Conservation (phyloP, 2,113 vertebrate species). For the Oceanodroma tethys region DNA sequence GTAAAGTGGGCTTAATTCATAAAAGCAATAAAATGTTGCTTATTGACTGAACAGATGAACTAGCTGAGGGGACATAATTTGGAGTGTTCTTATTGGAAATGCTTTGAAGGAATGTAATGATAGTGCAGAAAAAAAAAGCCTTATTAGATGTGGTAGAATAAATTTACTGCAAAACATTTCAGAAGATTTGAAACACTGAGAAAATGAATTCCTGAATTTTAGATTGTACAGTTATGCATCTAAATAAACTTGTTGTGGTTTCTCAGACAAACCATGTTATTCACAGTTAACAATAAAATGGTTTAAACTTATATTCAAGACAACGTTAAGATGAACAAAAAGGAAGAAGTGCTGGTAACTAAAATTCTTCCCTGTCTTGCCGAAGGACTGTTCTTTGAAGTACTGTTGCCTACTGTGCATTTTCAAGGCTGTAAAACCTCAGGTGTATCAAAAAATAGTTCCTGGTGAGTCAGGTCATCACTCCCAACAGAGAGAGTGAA, state of each 20-base stretch:
- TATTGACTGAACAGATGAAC: slow-evolving; percentile 78
- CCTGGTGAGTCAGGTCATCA: not conserved
- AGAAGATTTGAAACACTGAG: slow-evolving; percentile 34
- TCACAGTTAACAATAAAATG: not conserved
- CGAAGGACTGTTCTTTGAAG: not conserved
- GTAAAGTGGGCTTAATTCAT: slow-evolving; percentile 79
- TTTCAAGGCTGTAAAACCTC: not conserved
- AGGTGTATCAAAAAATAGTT: not conserved
- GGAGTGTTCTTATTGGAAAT: slow-evolving; percentile 73
- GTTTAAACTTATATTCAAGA: not conserved
- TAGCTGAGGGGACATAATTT: slow-evolving; percentile 74
- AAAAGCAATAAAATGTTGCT: slow-evolving; percentile 77
- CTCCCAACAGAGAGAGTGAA: not conserved
- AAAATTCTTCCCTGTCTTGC: not conserved
- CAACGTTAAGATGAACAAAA: not conserved
- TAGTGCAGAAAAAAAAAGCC: slow-evolving; percentile 39
- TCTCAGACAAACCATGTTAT: not conserved
- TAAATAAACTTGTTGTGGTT: not conserved
- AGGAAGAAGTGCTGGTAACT: not conserved
- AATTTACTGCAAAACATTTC: slow-evolving; percentile 49
- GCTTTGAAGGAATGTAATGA: slow-evolving; percentile 66
- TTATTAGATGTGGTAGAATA: slow-evolving; percentile 66
- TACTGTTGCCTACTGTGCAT: not conserved
- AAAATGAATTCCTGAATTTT: slow-evolving; percentile 46
- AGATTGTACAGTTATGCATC: not conserved